Evolutionary conservation across 1,140 invertebrate species (phyloP).

Genomic region (Acromyrmex heyeri): DNA sequence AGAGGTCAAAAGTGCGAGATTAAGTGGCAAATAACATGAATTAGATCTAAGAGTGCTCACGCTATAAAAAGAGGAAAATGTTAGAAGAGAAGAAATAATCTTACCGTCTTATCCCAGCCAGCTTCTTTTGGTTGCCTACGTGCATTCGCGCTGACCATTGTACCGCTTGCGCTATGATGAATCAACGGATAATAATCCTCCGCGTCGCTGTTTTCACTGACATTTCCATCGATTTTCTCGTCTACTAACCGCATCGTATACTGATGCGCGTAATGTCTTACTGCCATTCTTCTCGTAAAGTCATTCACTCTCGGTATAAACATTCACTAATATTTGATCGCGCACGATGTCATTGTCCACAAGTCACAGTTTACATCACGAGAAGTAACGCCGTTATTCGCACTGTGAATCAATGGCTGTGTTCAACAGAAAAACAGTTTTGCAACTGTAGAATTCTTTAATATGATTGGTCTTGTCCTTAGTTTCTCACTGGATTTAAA

Average conservation of each 20-base stretch:
- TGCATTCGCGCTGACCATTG: background rate
- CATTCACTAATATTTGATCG: conserved; percentile 23
- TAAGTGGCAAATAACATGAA: background rate
- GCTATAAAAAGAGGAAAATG: background rate
- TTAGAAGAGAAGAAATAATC: conserved; percentile 17
- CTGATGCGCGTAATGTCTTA: conserved; percentile 59
- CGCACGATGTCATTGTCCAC: background rate
- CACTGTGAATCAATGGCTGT: background rate
- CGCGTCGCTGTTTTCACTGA: conserved; percentile 49
- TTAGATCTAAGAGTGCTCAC: background rate
- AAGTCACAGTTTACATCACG: background rate
- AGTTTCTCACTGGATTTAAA: too few relatives aligned
- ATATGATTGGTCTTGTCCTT: too few relatives aligned
- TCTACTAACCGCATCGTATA: conserved; percentile 44
- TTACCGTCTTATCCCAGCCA: conserved; percentile 26
- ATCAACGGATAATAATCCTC: conserved; percentile 60
- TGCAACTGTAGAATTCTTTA: too few relatives aligned
- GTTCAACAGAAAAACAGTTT: too few relatives aligned
- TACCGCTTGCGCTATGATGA: background rate
- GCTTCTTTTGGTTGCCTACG: background rate
- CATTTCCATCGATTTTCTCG: conserved; percentile 52
- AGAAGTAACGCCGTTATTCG: background rate
- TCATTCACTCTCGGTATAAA: conserved; percentile 26
- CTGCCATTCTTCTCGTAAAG: conserved; percentile 36
- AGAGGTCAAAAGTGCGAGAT: conserved; percentile 8